Conservation (phyloP, 2,113 vertebrate species). For the Scomber colias region DNA sequence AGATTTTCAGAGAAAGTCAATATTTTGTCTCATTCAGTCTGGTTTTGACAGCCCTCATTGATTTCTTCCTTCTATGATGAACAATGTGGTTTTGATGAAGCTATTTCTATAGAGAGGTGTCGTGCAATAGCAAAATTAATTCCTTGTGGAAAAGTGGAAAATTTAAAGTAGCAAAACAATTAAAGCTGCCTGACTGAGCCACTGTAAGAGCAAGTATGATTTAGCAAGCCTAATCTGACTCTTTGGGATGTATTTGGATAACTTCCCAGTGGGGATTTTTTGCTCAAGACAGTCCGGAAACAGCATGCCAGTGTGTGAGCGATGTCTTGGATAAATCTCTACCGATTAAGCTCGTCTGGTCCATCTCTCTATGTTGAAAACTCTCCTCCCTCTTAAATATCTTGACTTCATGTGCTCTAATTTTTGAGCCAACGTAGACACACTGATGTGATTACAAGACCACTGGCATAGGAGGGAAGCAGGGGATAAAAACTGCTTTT, state of each 20-base stretch:
- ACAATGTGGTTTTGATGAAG: constrained; percentile 37
- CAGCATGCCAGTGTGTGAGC: constrained; percentile 32
- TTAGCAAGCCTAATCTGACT: constrained; percentile 33
- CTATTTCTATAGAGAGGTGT: constrained; percentile 4
- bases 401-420: constrained; percentile 36
- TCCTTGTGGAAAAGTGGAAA: not conserved
- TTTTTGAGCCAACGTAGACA: constrained; percentile 29
- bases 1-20: constrained; percentile 23
- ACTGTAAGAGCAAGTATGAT: constrained; percentile 34
- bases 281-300: constrained; percentile 45
- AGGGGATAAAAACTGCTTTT: constrained; percentile 55
- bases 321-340: constrained; percentile 50
- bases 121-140: not conserved
- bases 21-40: constrained; percentile 27
- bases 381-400: constrained; percentile 32
- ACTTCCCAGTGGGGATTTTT: constrained; percentile 40
- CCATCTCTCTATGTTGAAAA: constrained; percentile 23
- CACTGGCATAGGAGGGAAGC: constrained; percentile 32
- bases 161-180: constrained; percentile 35
- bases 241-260: constrained; percentile 48
- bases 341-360: constrained; percentile 25
- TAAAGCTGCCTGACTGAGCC: not conserved
- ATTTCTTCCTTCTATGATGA: constrained; percentile 25
- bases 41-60: constrained; percentile 16
- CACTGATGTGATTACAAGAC: constrained; percentile 57